These are phyloP conservation scores for Macrotus californicus DNA, from an alignment of 2,113 vertebrate species.

Conservation along the genomic window DNA sequence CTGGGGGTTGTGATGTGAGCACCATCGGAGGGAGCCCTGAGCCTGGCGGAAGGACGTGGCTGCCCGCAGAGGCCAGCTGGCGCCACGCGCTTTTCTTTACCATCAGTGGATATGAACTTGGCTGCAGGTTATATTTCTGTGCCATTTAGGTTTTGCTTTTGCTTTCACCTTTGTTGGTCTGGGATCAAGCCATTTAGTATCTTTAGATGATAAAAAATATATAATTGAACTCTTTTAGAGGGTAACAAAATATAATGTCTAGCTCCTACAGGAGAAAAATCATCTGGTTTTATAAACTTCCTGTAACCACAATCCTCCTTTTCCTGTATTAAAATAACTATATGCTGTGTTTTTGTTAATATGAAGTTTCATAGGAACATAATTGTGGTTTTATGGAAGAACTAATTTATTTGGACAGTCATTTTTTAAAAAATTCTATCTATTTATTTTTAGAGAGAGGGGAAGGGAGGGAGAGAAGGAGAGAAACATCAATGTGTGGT, in stretches of 20 bases:
- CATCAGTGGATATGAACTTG: not conserved
- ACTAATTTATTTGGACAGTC: not conserved
- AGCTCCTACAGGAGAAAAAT: not conserved
- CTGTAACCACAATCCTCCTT: not conserved
- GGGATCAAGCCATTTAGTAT: not conserved
- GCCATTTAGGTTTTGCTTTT: not conserved
- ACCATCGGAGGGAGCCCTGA: not conserved
- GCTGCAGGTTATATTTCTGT: not conserved
- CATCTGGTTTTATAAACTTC: not conserved
- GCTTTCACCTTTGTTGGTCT: not conserved
- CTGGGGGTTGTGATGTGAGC: not conserved
- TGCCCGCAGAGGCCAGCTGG: not conserved
- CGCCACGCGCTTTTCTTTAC: not conserved
- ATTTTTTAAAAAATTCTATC: not conserved
- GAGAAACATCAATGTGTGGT: no score
- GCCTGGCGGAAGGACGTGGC: not conserved
- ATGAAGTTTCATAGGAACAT: not conserved
- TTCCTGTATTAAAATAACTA: not conserved
- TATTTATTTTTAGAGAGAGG: no score
- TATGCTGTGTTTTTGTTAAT: not conserved
- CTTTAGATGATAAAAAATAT: not conserved
- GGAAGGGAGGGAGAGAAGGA: no score
- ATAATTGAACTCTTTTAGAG: not conserved
- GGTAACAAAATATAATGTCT: not conserved
- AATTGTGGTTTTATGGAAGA: not conserved